phyloP scores from a whole-genome alignment of 1,140 invertebrate genomes.

The Drosophila nikananu region DNA sequence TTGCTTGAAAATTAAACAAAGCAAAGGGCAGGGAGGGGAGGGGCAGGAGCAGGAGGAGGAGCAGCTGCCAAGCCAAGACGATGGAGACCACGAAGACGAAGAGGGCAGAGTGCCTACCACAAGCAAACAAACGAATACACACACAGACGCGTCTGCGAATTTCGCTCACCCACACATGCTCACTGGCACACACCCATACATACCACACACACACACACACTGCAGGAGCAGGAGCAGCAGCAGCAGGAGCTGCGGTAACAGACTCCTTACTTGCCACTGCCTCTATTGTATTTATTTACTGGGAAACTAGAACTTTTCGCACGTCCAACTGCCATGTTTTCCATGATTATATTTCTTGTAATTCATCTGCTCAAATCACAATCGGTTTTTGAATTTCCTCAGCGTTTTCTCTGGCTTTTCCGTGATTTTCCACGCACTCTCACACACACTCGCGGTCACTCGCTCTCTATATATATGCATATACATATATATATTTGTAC shows the following conservation, averaged over 20 bases:
- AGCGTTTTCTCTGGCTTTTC: conserved; percentile 24
- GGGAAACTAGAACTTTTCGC: conserved; percentile 2
- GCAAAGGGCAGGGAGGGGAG: conserved; percentile 39
- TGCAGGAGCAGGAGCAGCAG: conserved; percentile 49
- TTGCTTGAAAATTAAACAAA: conserved; percentile 71
- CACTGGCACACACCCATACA: conserved; percentile 32
- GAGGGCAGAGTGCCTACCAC: conserved; percentile 57
- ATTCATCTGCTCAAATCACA: conserved; percentile 35
- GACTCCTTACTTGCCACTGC: conserved; percentile 57
- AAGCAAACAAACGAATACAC: conserved; percentile 54
- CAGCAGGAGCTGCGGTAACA: conserved; percentile 33
- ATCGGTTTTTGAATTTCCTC: conserved; percentile 15
- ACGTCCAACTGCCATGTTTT: conserved; percentile 5
- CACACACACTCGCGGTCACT: conserved; percentile 28
- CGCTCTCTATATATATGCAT: conserved; percentile 54
- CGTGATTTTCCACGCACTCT: conserved; percentile 42
- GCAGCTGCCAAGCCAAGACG: conserved; percentile 60
- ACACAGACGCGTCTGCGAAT: conserved; percentile 38
- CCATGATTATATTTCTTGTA: background rate
- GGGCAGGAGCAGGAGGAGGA: background rate
- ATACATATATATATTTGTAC: conserved; percentile 1
- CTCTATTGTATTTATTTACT: conserved; percentile 71
- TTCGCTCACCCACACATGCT: conserved; percentile 37
- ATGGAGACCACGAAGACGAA: conserved; percentile 64
- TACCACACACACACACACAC: conserved; percentile 37